Evolutionary conservation across 2,113 vertebrate genomes (phyloP).

Genomic region (Cryptoleucopteryx plumbea): DNA sequence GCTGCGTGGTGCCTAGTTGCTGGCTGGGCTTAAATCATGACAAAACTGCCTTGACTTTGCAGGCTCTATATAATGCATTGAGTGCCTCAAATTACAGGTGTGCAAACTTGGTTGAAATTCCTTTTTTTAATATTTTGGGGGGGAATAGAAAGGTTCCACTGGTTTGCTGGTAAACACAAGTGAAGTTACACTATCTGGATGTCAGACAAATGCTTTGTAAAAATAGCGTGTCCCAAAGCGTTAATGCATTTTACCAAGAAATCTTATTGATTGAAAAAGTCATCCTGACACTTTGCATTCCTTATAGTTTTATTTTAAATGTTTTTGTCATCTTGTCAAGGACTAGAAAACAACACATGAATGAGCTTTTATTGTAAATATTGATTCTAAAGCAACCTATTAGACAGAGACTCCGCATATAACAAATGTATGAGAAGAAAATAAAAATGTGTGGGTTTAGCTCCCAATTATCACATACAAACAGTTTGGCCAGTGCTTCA

Average conservation of each 20-base stretch:
- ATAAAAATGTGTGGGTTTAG: background rate
- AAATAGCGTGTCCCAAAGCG: background rate
- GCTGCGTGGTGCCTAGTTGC: no score
- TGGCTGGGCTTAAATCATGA: no score
- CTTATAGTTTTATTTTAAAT: background rate
- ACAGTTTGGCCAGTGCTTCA: background rate
- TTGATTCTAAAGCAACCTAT: background rate
- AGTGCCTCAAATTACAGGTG: background rate
- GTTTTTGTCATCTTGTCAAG: background rate
- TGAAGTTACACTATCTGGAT: background rate
- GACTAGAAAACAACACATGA: background rate
- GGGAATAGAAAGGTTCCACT: background rate
- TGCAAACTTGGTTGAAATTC: background rate
- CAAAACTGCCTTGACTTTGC: background rate
- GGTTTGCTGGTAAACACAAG: background rate
- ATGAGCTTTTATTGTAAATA: conserved; percentile 6
- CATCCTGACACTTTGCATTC: background rate
- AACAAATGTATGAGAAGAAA: background rate
- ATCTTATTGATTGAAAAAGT: background rate
- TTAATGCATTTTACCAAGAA: background rate
- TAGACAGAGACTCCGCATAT: background rate
- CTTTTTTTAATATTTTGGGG: background rate
- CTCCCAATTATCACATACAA: background rate
- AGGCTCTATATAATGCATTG: background rate
- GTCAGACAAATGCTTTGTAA: background rate